phyloP scores from a whole-genome alignment of 2,888 invertebrate genomes.

The Cepaea hortensis region DNA sequence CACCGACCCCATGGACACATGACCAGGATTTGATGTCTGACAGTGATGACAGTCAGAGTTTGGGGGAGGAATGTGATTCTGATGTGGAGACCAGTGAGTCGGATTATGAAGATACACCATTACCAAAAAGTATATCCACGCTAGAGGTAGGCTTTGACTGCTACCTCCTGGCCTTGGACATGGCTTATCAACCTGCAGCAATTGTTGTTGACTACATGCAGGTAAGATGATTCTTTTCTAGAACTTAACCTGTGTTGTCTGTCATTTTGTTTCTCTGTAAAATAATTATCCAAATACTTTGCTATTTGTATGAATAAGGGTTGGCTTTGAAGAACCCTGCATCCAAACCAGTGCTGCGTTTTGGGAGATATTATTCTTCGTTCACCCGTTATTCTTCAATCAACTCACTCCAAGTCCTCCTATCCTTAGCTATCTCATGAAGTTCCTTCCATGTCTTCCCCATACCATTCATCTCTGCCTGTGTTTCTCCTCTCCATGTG shows the following conservation, averaged over 20 bases:
- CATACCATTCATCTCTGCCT: too few relatives aligned
- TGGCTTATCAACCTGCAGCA: slow-evolving; percentile 14
- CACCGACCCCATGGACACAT: background rate
- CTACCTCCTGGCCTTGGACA: slow-evolving; percentile 21
- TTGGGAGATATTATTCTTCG: too few relatives aligned
- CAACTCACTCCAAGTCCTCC: too few relatives aligned
- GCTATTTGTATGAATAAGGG: too few relatives aligned
- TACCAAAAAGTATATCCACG: slow-evolving; percentile 16
- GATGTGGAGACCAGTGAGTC: background rate
- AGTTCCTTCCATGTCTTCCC: too few relatives aligned
- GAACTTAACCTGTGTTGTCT: background rate
- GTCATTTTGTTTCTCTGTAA: background rate
- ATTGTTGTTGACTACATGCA: slow-evolving; percentile 17
- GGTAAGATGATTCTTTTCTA: slow-evolving; percentile 4
- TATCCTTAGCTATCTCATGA: too few relatives aligned
- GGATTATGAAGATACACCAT: background rate
- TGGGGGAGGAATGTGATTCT: too few relatives aligned
- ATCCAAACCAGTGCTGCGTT: too few relatives aligned
- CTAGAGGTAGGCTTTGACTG: slow-evolving; percentile 6
- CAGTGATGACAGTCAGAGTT: background rate
- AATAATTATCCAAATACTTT: too few relatives aligned
- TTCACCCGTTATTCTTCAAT: too few relatives aligned
- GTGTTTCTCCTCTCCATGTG: too few relatives aligned
- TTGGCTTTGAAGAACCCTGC: too few relatives aligned
- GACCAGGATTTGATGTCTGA: background rate